Base-by-base conservation (phyloP, 2,888 invertebrate genomes). In the Acronicta aceris region DNA sequence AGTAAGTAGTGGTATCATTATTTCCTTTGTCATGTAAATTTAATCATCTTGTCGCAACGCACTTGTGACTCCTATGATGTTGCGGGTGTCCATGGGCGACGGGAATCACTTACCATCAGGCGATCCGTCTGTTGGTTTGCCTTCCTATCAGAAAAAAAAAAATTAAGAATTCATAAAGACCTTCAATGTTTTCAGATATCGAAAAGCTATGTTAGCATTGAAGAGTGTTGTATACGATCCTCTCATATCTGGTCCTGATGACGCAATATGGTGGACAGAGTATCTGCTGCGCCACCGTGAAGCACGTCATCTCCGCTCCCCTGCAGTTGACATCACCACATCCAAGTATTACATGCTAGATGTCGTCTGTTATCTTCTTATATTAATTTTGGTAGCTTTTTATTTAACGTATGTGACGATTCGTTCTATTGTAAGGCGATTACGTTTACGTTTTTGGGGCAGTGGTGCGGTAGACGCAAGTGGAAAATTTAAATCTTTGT, bases 221-320 rank as follows among this genome's bases (percentile, higher is more conserved):
- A 93, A 83, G 47, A 74, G 74, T 7, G 81, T 76, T 47, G 83
- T 88, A 3, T 78, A 86, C 16, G 87, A 91, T 61, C 84, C 89
- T 1, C 56, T 87, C 1, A 77, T 92, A 71, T 92, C 94, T 21
- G 93, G 92, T 1, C 93, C 94, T 2, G 95, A 95, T 42, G 88
- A 89, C 48, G 95, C 95, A 0, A 76, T 95, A 0, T 93, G 93
- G 90, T 95, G 95, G 95, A 95, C 95, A 3, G 95, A 95, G 62
- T 95, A 95, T 71, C 90, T 95, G 8, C 68, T 95, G 13, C 88
- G 91, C 17, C 89, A 95, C 60, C 81, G 88, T 21, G 94, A 94
- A 0, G 93, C 95, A 0, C 82, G 82, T 7, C 90, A 93, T 68
- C 84, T 95, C 7, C 89, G 92, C 12, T 92, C 95, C 9, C 86